Evolutionary conservation across 2,797 vertebrate genomes (phyloP).

Genomic region (Pterois miles): DNA sequence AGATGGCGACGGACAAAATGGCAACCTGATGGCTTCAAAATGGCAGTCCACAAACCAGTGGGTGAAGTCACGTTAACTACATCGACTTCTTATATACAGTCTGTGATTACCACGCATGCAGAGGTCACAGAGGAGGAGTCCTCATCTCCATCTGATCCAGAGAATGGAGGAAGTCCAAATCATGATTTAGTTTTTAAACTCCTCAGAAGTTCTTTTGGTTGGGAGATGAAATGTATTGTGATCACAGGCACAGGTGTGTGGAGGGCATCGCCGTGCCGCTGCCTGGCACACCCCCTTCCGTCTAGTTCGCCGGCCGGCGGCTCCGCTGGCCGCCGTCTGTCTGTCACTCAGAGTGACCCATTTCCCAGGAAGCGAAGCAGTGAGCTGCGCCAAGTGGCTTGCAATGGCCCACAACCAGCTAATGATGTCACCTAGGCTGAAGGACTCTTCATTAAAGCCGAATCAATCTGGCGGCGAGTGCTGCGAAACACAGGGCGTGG

Average conservation of each 20-base stretch:
- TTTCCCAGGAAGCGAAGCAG: constrained; percentile 48
- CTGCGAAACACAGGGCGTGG: constrained; percentile 28
- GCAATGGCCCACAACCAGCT: constrained; percentile 60
- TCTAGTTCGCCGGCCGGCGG: constrained; percentile 20
- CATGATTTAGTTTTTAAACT: background rate
- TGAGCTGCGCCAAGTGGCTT: constrained; percentile 54
- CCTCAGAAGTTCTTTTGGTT: constrained; percentile 8
- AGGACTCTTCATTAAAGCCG: constrained; percentile 81
- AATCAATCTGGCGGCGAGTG: constrained; percentile 69
- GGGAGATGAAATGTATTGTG: background rate
- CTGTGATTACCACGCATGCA: background rate
- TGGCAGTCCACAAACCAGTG: too few species aligned
- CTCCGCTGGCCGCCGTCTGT: constrained; percentile 42
- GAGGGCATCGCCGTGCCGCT: constrained; percentile 20
- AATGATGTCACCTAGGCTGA: constrained; percentile 80
- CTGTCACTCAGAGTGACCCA: constrained; percentile 66
- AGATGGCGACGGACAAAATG: too few species aligned
- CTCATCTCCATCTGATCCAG: background rate
- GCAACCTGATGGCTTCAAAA: too few species aligned
- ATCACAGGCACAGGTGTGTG: constrained; percentile 30
- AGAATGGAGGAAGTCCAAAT: too few species aligned
- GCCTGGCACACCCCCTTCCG: constrained; percentile 1
- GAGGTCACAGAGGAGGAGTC: background rate
- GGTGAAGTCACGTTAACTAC: too few species aligned
- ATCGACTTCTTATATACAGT: too few species aligned